Percentiles rank a stretch among this genome's conserved stretches.
phyloP scores from a whole-genome alignment of 2,797 vertebrate species.

The Etheostoma perlongum region DNA sequence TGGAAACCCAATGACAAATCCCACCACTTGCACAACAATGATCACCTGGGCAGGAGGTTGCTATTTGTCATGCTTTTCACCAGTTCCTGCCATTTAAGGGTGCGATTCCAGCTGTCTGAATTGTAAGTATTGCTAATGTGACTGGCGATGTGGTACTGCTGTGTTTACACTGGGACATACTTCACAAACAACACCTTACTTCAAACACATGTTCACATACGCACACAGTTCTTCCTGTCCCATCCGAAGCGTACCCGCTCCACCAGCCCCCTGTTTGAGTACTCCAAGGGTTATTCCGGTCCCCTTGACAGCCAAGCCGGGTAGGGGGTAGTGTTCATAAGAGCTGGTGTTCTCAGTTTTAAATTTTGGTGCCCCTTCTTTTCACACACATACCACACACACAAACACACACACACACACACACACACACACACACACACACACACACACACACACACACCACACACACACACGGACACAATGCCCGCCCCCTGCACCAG shows the following conservation, averaged over 20 bases:
- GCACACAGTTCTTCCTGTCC: constrained; percentile 30
- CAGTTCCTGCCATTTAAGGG: constrained; percentile 43
- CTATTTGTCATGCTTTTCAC: constrained; percentile 64
- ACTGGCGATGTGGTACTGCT: constrained; percentile 46
- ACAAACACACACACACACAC: constrained; percentile 58
- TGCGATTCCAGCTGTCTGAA: constrained; percentile 41
- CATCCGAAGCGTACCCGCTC: constrained; percentile 38
- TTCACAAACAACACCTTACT: constrained; percentile 51
- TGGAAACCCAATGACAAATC: constrained; percentile 82
- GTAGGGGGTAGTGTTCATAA: constrained; percentile 68
- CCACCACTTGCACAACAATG: constrained; percentile 68
- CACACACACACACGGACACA: constrained; percentile 58
- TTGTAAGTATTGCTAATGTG: constrained; percentile 54
- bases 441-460: constrained; percentile 59
- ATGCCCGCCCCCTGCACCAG: constrained; percentile 64
- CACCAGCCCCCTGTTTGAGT: constrained; percentile 35
- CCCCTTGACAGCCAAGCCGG: constrained; percentile 65
- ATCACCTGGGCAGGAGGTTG: constrained; percentile 69
- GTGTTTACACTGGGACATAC: constrained; percentile 52
- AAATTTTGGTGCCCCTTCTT: constrained; percentile 52
- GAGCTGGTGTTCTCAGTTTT: constrained; percentile 65
- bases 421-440: constrained; percentile 51
- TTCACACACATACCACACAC: constrained; percentile 47
- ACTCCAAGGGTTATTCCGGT: constrained; percentile 62
- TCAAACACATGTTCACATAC: constrained; percentile 41